These are phyloP conservation scores for Sparidentex hasta DNA, from an alignment of 2,797 vertebrate species.

Conservation along the genomic window DNA sequence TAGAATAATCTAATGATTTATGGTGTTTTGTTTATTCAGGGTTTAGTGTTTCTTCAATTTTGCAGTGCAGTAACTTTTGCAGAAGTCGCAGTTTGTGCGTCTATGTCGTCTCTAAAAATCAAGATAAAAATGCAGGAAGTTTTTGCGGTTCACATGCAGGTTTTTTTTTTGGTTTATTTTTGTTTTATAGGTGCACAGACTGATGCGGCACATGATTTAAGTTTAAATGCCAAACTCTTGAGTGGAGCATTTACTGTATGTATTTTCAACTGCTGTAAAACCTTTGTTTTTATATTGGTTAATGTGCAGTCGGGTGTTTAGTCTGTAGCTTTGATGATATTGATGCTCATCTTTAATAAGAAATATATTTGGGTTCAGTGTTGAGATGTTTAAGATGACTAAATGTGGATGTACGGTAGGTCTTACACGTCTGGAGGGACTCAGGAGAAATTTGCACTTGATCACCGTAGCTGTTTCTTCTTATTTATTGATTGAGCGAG, in stretches of 20 bases:
- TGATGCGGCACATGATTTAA: constrained; percentile 11
- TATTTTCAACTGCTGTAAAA: constrained; percentile 3
- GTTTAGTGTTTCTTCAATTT: constrained; percentile 30
- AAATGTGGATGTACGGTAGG: neutral
- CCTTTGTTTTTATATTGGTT: neutral
- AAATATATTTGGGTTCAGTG: neutral
- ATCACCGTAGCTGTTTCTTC: constrained; percentile 36
- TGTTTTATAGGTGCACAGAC: neutral
- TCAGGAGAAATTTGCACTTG: constrained; percentile 65
- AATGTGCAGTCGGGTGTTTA: constrained; percentile 16
- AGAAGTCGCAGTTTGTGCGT: neutral
- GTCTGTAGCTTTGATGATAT: constrained; percentile 16
- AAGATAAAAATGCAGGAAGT: too few species aligned
- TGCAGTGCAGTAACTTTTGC: constrained; percentile 10
- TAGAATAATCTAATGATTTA: constrained; percentile 8
- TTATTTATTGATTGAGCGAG: constrained; percentile 61
- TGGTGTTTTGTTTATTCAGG: constrained; percentile 19
- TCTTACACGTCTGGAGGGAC: constrained; percentile 16
- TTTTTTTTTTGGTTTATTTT: neutral
- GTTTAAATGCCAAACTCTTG: constrained; percentile 26
- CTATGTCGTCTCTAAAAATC: constrained; percentile 2
- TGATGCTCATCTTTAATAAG: constrained; percentile 28
- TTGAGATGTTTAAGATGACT: neutral
- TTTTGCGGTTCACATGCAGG: neutral
- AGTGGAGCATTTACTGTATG: constrained; percentile 12